Evolutionary conservation across 1,140 invertebrate species (phyloP).

Genomic region (Agrypnia vestita): DNA sequence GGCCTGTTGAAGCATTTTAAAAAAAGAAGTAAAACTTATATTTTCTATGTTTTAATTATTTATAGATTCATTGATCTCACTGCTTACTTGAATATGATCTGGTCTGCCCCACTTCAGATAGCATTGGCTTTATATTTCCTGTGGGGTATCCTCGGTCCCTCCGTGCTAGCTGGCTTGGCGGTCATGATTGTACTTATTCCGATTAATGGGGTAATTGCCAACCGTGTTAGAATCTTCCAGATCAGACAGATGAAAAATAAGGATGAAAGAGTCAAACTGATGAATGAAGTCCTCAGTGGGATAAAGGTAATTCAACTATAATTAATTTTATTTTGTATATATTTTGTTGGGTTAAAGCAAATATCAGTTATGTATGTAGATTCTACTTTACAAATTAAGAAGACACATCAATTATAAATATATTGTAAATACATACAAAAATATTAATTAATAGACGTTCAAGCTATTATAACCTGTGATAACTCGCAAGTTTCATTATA

Average conservation of each 20-base stretch:
- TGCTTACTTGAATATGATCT: slow-evolving; percentile 95
- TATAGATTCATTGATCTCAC: slow-evolving; percentile 88
- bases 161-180: slow-evolving; percentile 91
- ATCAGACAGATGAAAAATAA: slow-evolving; percentile 94
- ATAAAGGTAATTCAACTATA: slow-evolving; percentile 92
- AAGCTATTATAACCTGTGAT: too few species aligned
- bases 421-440: too few species aligned
- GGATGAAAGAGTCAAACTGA: slow-evolving; percentile 93
- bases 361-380: too few species aligned
- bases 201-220: slow-evolving; percentile 91
- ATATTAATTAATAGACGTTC: too few species aligned
- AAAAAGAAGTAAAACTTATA: too few species aligned
- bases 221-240: slow-evolving; percentile 86
- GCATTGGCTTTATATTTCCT: slow-evolving; percentile 90
- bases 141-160: slow-evolving; percentile 88
- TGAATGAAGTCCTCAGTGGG: slow-evolving; percentile 95
- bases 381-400: too few species aligned
- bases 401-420: too few species aligned
- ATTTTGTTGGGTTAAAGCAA: too few species aligned
- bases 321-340: too few species aligned
- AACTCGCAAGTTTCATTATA: too few species aligned
- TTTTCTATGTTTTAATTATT: background rate
- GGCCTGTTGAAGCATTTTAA: too few species aligned
- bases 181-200: slow-evolving; percentile 96
- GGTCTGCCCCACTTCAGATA: slow-evolving; percentile 97